These are phyloP conservation scores for Cassiopea xamachana DNA, from an alignment of 30 jellyfish, hydroid and myxozoan genomes.

Conservation along the genomic window DNA sequence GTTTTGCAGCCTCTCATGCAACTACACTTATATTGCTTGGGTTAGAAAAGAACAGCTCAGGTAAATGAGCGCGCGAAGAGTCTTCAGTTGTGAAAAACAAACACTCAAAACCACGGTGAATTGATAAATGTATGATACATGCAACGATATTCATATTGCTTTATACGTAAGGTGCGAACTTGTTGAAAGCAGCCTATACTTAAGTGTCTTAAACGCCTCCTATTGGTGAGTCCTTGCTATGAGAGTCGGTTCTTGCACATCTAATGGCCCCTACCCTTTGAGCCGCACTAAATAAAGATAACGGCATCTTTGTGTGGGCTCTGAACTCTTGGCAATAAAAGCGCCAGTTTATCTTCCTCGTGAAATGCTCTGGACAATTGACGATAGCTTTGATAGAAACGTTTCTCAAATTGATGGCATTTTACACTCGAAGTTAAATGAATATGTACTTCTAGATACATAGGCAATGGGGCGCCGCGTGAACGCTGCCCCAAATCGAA, in stretches of 20 bases:
- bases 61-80: not conserved
- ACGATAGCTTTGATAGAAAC: too few relatives aligned
- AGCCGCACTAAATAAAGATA: not conserved
- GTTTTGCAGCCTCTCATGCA: not conserved
- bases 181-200: conserved; percentile 80
- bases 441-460: too few relatives aligned
- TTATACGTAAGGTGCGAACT: conserved; percentile 56
- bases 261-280: not conserved
- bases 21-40: not conserved
- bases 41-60: not conserved
- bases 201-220: conserved; percentile 86
- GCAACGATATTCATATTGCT: conserved; percentile 59
- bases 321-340: too few relatives aligned
- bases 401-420: too few relatives aligned
- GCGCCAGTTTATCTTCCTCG: too few relatives aligned
- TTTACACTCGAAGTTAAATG: too few relatives aligned
- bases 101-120: conserved; percentile 64
- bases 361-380: too few relatives aligned
- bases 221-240: conserved; percentile 63
- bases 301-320: too few relatives aligned
- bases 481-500: too few relatives aligned
- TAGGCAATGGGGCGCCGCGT: too few relatives aligned
- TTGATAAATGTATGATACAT: conserved; percentile 58
- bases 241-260: conserved; percentile 34
- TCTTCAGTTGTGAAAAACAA: conserved; percentile 53